phyloP scores from a whole-genome alignment of 1,140 invertebrate genomes.

The Bombus cullumanus region DNA sequence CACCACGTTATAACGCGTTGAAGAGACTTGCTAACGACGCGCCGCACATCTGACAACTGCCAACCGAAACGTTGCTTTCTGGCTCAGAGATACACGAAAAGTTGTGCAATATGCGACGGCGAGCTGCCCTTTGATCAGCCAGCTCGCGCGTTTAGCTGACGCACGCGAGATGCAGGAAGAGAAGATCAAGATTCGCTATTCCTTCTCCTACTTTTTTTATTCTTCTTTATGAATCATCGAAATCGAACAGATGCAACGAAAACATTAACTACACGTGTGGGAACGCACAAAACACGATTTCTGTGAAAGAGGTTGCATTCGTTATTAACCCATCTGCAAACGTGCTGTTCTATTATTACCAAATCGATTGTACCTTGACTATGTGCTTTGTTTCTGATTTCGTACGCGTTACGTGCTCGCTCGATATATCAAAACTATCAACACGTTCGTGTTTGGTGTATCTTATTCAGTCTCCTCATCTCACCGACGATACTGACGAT shows the following conservation, averaged over 20 bases:
- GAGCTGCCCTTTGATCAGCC: constrained; percentile 74
- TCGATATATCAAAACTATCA: too few species aligned
- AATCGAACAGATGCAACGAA: too few species aligned
- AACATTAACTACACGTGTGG: not conserved
- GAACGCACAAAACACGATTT: not conserved
- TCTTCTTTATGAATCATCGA: not conserved
- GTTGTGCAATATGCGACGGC: constrained; percentile 71
- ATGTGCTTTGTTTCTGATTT: too few species aligned
- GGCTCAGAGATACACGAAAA: constrained; percentile 64
- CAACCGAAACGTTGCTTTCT: constrained; percentile 61
- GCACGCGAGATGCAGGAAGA: constrained; percentile 2
- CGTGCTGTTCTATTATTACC: too few species aligned
- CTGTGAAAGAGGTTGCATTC: not conserved
- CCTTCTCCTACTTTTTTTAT: not conserved
- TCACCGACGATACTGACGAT: too few species aligned
- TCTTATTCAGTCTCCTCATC: too few species aligned
- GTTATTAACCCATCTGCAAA: not conserved
- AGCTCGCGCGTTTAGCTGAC: constrained; percentile 48
- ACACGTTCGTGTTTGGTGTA: too few species aligned
- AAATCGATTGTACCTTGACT: too few species aligned
- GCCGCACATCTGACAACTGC: constrained; percentile 71
- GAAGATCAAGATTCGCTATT: constrained; percentile 1
- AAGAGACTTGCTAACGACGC: constrained; percentile 57
- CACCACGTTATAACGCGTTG: not conserved
- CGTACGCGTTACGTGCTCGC: too few species aligned